Conservation (phyloP, 2,113 vertebrate species). For the Atrichornis clamosus region DNA sequence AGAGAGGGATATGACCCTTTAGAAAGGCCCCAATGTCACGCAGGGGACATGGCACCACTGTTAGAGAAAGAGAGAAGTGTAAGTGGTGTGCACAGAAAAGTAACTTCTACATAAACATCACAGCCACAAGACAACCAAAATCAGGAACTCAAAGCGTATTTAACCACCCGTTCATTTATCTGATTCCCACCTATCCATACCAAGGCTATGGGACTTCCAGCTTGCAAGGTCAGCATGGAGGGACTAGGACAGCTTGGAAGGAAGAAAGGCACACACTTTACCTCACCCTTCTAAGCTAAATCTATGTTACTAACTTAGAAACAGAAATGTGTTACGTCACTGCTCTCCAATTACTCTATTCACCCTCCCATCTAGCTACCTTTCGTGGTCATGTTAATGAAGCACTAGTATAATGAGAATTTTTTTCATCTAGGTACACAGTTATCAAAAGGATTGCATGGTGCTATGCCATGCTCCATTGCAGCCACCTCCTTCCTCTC, state of each 20-base stretch:
- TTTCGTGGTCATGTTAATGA: not conserved
- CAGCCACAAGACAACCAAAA: not conserved
- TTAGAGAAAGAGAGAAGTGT: not conserved
- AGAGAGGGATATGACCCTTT: not conserved
- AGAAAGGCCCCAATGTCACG: not conserved
- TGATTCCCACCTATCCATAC: not conserved
- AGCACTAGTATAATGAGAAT: not conserved
- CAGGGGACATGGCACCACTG: no score
- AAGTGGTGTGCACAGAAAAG: not conserved
- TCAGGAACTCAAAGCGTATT: not conserved
- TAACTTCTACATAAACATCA: not conserved
- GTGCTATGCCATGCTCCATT: not conserved
- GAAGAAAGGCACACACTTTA: not conserved
- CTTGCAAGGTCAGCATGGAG: not conserved
- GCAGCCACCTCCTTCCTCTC: not conserved
- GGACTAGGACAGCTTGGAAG: not conserved
- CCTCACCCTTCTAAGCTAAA: not conserved
- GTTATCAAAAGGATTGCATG: not conserved
- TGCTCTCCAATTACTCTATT: not conserved
- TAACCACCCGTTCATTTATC: not conserved
- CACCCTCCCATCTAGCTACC: not conserved
- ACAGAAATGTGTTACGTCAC: not conserved
- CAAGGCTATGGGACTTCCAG: not conserved
- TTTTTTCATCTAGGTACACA: not conserved
- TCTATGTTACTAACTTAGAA: not conserved